Evolutionary conservation across 2,113 vertebrate genomes (phyloP).

Genomic region (Tilapia sparmanii): DNA sequence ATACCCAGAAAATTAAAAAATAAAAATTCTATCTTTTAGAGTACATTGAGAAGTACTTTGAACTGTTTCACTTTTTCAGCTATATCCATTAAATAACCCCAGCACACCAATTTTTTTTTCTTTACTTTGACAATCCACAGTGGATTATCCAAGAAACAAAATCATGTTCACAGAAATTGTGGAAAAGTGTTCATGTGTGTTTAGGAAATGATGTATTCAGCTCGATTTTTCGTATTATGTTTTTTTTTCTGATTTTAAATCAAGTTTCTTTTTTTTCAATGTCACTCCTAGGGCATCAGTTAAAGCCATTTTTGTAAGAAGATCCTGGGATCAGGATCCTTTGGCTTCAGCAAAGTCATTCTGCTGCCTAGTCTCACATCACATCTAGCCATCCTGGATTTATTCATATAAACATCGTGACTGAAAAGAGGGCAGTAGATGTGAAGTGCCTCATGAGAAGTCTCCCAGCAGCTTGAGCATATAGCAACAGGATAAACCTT

Average conservation of each 20-base stretch:
- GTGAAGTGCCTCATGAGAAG: not conserved
- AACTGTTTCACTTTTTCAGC: not conserved
- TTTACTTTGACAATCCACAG: conserved; percentile 61
- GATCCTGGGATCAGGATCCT: not conserved
- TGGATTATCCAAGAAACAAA: conserved; percentile 16
- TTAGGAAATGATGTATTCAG: conserved; percentile 1
- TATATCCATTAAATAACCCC: not conserved
- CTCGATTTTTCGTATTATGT: not conserved
- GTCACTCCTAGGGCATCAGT: not conserved
- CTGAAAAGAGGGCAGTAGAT: not conserved
- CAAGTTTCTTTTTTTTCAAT: not conserved
- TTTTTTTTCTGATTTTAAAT: not conserved
- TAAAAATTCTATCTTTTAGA: not conserved
- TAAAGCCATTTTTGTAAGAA: not conserved
- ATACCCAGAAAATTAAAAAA: not conserved
- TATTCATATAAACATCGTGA: not conserved
- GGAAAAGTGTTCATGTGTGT: conserved; percentile 22
- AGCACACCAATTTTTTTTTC: not conserved
- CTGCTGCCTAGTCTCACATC: not conserved
- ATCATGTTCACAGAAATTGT: not conserved
- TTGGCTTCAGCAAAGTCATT: not conserved
- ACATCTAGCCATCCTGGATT: not conserved
- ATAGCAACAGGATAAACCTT: not conserved
- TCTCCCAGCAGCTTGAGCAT: not conserved
- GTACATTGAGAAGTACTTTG: not conserved